Evolutionary conservation across 2,888 invertebrate genomes (phyloP), one percentile per base, ranked within the genome.

Genomic region (Bellardia pandia): DNA sequence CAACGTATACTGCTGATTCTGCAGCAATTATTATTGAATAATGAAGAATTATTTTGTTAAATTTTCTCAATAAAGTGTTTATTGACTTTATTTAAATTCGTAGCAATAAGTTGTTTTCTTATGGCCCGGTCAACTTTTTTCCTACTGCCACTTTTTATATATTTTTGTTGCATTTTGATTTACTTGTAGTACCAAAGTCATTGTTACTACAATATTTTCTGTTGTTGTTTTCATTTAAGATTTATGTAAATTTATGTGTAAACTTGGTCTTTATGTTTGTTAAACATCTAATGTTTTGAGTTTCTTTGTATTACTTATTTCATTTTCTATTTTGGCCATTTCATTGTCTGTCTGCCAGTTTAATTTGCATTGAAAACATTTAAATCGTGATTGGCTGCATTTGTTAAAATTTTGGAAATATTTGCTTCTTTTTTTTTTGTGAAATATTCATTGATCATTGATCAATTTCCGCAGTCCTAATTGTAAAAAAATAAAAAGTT

Each of bases 391-490:
- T 85, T 87, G 77, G 74, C 33, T 40, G 68, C 53, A 84, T 84
- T 84, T 86, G 77, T 86, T 71, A 48, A 71, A n/a, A 53, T 60
- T 68, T 79, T 68, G 30, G 11, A 23, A n/a, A 72, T 82, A 69
- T 72, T 45, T 66, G 58, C 68, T 45, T 58, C 53, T 75, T 13
- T 69, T 64, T 64, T 71, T 40, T 68, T 30, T 71, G 23, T 45
- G 33, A 13, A 72, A 30, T 64, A 74, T 53, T 48, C 72, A 82
- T 76, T 75, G 82, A 76, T 83, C 58, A 83, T 64, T 75, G 85
- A 78, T 85, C 81, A 69, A 87, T 87, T 87, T 87, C 87, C 87
- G 87, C 77, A 87, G 81, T 87, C 81, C 69, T 78, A 71, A 71
- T 74, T 84, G 71, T 60, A 51, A 80, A 68, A 51, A 76, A 76